Conservation (phyloP, 2,113 vertebrate genomes). For the Osmerus mordax region DNA sequence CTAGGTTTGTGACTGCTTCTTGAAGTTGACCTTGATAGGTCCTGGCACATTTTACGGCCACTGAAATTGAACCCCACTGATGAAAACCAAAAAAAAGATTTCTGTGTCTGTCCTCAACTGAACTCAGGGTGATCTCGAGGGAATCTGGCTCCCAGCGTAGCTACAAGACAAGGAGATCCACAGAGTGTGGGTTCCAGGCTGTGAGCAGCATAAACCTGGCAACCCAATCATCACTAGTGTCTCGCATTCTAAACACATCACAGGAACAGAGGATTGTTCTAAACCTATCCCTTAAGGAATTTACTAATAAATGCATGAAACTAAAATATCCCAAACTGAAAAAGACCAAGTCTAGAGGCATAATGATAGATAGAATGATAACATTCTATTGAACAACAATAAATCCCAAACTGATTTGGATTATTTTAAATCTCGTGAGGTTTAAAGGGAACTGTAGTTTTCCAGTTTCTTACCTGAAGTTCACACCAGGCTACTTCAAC, state of each 20-base stretch:
- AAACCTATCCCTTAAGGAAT: no score
- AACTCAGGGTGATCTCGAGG: neutral
- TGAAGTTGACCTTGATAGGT: neutral
- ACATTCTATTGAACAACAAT: neutral
- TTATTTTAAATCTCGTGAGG: no score
- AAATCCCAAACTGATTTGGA: no score
- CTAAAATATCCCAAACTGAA: no score
- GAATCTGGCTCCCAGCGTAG: neutral
- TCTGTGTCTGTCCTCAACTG: neutral
- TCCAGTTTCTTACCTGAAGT: constrained; percentile 84
- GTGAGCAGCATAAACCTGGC: neutral
- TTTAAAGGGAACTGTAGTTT: no score
- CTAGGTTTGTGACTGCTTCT: neutral
- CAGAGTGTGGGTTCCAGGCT: neutral
- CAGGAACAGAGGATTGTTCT: no score
- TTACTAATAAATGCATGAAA: no score
- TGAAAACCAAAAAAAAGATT: neutral
- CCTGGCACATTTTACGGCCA: neutral
- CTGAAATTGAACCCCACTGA: neutral
- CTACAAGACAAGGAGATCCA: no score
- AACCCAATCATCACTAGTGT: no score
- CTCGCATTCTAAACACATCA: no score
- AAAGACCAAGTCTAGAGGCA: no score
- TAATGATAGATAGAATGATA: neutral
- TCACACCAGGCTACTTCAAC: constrained; percentile 99